Evolutionary conservation across 2,888 invertebrate genomes (phyloP).

Genomic region (Caradrina kadenii): DNA sequence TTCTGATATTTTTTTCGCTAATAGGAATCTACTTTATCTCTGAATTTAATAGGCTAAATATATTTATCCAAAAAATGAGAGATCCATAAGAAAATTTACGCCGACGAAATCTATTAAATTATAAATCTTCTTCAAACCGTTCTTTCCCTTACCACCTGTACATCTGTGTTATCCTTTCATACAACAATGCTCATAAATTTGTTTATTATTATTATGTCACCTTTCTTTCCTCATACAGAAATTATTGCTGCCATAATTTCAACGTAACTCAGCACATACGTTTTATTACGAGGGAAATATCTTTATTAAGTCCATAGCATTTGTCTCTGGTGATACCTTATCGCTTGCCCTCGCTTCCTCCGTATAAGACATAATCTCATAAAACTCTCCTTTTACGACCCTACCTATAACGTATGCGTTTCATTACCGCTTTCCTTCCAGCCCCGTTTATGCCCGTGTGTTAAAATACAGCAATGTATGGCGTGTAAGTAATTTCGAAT

Average conservation of each 20-base stretch:
- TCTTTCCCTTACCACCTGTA: slow-evolving; percentile 12
- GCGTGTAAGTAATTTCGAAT: slow-evolving; percentile 54
- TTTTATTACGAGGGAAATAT: slow-evolving; percentile 77
- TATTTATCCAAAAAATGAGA: no score
- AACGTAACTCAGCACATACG: slow-evolving; percentile 73
- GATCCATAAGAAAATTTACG: no score
- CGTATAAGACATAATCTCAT: slow-evolving; percentile 65
- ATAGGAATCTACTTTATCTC: no score
- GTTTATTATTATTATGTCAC: slow-evolving; percentile 68
- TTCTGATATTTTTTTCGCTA: no score
- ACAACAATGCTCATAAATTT: slow-evolving; percentile 58
- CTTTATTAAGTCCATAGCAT: slow-evolving; percentile 82
- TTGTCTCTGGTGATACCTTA: slow-evolving; percentile 75
- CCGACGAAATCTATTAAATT: neutral
- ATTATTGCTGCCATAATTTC: slow-evolving; percentile 78
- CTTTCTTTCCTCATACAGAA: slow-evolving; percentile 70
- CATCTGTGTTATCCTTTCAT: slow-evolving; percentile 33
- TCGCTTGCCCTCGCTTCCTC: slow-evolving; percentile 60
- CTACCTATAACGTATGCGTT: slow-evolving; percentile 61
- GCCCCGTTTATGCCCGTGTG: slow-evolving; percentile 34
- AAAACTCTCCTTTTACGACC: slow-evolving; percentile 64
- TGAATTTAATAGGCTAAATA: no score
- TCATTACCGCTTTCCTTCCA: slow-evolving; percentile 58
- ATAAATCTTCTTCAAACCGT: neutral
- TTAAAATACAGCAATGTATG: slow-evolving; percentile 57